Evolutionary conservation across 2,888 invertebrate species (phyloP).

Genomic region (Malachius bipustulatus): DNA sequence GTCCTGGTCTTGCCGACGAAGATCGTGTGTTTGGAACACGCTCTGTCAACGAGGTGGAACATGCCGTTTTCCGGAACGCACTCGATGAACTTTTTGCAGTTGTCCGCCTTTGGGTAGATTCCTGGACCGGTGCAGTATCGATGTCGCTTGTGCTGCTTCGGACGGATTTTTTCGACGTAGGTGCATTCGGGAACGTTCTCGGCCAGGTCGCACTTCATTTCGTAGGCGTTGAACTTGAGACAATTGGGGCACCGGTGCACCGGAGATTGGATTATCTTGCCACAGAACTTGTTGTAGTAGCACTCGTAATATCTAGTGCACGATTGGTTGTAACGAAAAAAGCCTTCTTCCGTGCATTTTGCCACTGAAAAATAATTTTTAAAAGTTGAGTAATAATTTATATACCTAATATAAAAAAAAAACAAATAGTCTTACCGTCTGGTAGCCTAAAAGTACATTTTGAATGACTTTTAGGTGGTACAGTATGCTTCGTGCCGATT

Average conservation of each 20-base stretch:
- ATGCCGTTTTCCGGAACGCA: constrained; percentile 14
- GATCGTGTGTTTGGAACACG: constrained; percentile 13
- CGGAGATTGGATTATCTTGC: constrained; percentile 14
- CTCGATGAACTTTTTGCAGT: constrained; percentile 22
- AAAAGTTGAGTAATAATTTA: too few relatives aligned
- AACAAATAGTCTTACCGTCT: too few relatives aligned
- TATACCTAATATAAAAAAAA: too few relatives aligned
- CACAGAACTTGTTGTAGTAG: constrained; percentile 15
- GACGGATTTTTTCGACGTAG: constrained; percentile 14
- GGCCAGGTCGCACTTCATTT: constrained; percentile 23
- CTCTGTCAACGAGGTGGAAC: constrained; percentile 15
- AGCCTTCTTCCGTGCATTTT: constrained; percentile 21
- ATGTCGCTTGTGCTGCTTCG: not conserved
- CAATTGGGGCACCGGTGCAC: constrained; percentile 23
- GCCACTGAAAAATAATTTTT: too few relatives aligned
- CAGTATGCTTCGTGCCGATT: too few relatives aligned
- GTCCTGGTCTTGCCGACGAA: constrained; percentile 7
- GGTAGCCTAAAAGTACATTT: too few relatives aligned
- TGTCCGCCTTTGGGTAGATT: constrained; percentile 19
- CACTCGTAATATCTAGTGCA: constrained; percentile 25
- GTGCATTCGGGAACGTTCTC: constrained; percentile 28
- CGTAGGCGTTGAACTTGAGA: constrained; percentile 25
- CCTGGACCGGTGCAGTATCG: constrained; percentile 23
- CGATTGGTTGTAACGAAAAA: constrained; percentile 21
- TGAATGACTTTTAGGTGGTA: too few relatives aligned